Percentiles rank a stretch among this genome's conserved stretches.
Evolutionary conservation across 2,888 invertebrate species (phyloP).

Genomic region (Bombyx huttoni): DNA sequence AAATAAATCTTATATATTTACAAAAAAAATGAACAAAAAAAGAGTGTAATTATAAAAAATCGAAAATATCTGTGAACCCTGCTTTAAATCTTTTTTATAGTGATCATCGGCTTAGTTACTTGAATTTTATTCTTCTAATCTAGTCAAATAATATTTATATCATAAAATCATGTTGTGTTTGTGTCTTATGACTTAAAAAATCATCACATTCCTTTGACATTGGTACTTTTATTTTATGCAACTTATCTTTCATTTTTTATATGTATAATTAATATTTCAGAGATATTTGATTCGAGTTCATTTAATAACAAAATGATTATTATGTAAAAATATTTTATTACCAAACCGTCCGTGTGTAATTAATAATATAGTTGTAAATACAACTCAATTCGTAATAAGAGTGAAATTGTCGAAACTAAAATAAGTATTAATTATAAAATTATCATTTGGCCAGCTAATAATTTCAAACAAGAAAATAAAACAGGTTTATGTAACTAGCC

Average conservation of each 20-base stretch:
- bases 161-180: neutral
- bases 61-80: too few species aligned
- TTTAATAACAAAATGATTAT: neutral
- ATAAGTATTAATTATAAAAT: neutral
- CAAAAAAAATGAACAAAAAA: too few species aligned
- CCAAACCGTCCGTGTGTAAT: conserved; percentile 14
- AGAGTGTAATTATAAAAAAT: too few species aligned
- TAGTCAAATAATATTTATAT: neutral
- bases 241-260: too few species aligned
- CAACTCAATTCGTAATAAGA: conserved; percentile 4
- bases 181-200: neutral
- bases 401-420: neutral
- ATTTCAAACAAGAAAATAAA: too few species aligned
- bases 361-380: conserved; percentile 5
- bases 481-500: too few species aligned
- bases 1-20: too few species aligned
- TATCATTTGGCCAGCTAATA: neutral
- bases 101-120: neutral
- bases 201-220: neutral
- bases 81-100: too few species aligned
- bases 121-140: neutral
- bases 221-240: neutral
- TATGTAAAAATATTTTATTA: conserved; percentile 5
- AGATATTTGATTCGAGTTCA: too few species aligned
- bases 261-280: too few species aligned